Evolutionary conservation across 1,140 invertebrate genomes (phyloP).

Genomic region (Eueides isabella): DNA sequence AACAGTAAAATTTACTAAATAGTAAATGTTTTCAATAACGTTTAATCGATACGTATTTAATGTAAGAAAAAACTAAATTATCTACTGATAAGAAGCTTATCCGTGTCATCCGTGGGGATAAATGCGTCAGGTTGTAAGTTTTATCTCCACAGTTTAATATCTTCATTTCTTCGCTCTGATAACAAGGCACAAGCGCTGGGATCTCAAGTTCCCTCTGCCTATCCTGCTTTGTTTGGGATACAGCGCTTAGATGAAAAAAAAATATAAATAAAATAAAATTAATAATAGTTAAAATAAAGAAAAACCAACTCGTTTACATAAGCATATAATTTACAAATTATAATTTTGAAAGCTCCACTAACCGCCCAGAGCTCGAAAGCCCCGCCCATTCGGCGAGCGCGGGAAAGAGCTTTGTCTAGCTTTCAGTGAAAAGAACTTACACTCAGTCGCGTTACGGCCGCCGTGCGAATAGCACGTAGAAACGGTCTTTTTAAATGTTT

Average conservation of each 20-base stretch:
- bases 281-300: background rate
- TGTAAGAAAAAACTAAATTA: too few relatives aligned
- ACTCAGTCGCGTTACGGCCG: conserved; percentile 61
- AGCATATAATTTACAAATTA: background rate
- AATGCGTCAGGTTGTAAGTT: too few relatives aligned
- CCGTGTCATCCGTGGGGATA: too few relatives aligned
- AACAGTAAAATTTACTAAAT: too few relatives aligned
- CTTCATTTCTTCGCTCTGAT: too few relatives aligned
- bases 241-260: background rate
- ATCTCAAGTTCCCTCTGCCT: too few relatives aligned
- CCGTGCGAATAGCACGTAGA: conserved; percentile 44
- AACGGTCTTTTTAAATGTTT: conserved; percentile 54
- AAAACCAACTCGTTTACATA: background rate
- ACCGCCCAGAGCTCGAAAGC: conserved; percentile 52
- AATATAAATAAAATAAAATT: background rate
- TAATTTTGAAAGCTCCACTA: conserved; percentile 7
- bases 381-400: conserved; percentile 59
- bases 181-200: too few relatives aligned
- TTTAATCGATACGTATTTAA: too few relatives aligned
- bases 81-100: too few relatives aligned
- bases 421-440: conserved; percentile 31
- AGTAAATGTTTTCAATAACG: too few relatives aligned
- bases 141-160: too few relatives aligned
- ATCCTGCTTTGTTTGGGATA: background rate
- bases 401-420: conserved; percentile 61